These are phyloP conservation scores for Pocillopora meandrina DNA, from an alignment of 92 coral and sea anemone genomes.

Conservation along the genomic window DNA sequence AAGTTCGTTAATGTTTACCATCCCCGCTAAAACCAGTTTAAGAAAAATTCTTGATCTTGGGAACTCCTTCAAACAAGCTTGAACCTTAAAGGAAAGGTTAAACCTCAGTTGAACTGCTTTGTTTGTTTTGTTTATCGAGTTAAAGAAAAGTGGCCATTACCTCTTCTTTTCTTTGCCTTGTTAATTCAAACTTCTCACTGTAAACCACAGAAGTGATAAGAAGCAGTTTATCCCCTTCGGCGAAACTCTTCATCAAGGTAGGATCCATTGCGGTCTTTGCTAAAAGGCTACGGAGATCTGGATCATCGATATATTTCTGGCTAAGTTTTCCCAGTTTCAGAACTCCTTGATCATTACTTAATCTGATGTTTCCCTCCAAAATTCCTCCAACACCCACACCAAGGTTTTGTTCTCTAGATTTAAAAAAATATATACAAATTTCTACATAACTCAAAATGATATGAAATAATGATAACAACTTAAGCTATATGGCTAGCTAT, in stretches of 20 bases:
- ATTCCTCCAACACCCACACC: background rate
- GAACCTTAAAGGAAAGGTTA: background rate
- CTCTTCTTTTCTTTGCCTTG: background rate
- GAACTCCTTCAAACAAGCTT: background rate
- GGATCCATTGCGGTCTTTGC: background rate
- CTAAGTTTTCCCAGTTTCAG: slow-evolving; percentile 5
- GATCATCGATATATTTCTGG: slow-evolving; percentile 2
- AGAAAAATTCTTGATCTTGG: background rate
- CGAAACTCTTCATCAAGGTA: background rate
- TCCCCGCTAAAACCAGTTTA: too few relatives aligned
- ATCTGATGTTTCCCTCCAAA: background rate
- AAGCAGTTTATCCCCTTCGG: slow-evolving; percentile 1
- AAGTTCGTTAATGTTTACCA: too few relatives aligned
- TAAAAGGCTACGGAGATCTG: slow-evolving; percentile 8
- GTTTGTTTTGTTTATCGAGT: background rate
- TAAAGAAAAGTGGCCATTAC: background rate
- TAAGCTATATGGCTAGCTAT: too few relatives aligned
- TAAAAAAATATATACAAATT: background rate
- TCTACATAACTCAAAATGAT: background rate
- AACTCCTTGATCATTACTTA: background rate
- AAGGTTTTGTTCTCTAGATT: background rate
- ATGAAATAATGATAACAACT: too few relatives aligned
- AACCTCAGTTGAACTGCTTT: background rate
- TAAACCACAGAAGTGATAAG: slow-evolving; percentile 29
- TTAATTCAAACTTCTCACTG: slow-evolving; percentile 14